Evolutionary conservation across 2,797 vertebrate species (phyloP), one percentile per base, ranked within the genome.

Genomic region (Picus viridis): DNA sequence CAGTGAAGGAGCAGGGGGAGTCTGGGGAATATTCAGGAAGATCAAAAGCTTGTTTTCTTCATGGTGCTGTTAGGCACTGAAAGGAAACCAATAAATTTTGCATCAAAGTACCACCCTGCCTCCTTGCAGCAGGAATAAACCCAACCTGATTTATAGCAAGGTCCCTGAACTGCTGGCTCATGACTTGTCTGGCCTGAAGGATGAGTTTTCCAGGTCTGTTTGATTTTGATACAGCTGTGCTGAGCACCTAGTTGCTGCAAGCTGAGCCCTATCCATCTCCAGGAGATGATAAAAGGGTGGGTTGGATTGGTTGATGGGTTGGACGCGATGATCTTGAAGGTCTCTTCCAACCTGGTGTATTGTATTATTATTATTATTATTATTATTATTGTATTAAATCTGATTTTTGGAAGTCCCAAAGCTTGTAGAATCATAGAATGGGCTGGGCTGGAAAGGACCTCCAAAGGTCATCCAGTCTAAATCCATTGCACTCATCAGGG

Each of bases 41-140:
- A 89, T 92, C 87, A 92, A 91, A 94, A 70, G 53, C 73, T 89
- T 83, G 41, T 91, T 93, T 92, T 78, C 70, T 86, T 95, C 61
- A 24, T 88, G 72, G 51, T 88, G 34, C 43, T 86, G 2, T 63
- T 81, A 63, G 63, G 22, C 27, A 49, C 65, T 34, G 34, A 34
- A 34, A 34, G 34, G 34, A 34, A 34, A 34, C 34, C 47, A 91
- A 82, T 88, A 29, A 57, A 70, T 91, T 89, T 88, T 89, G n/a
- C 61, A 80, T 93, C 65, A 68, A 83, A 74, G 72, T 71, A 51
- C 43, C 39, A 22, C 13, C 11, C 32, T 79, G 53, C 29, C 61
- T 92, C 62, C 29, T 23, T 90, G 78, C 41, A 87, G 45, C 39
- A 24, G 43, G 54, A 85, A 65, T 82, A 54, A 82, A 78, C 5